Evolutionary conservation across 2,113 vertebrate species (phyloP), one percentile per base, ranked within the genome.

Genomic region (Colossoma macropomum): DNA sequence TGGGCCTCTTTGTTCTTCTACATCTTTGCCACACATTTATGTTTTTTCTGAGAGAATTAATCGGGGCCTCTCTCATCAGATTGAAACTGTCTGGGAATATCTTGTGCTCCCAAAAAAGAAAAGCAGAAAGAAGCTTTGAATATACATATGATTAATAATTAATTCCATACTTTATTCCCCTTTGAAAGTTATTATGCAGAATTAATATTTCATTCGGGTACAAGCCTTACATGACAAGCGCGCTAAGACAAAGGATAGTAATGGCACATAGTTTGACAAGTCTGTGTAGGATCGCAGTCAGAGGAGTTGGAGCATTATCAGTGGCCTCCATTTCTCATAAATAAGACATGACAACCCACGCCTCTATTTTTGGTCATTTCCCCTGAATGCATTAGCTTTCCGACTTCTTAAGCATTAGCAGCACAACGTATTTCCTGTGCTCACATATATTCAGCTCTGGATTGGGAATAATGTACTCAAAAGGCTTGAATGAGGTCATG

Each of bases 131-230:
- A 62, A 59, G 92, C 90, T 92, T 93, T 93, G 93, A 94, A 93
- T 94, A 94, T 92, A 93, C 94, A 94, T 86, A 89, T 85, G 89
- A 94, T 94, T 92, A 94, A 94, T 94, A 93, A 94, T 94, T 94
- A 91, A 94, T 87, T 87, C 84, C 91, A 88, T 90, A 89, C 92
- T 94, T 94, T 93, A 93, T 94, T 93, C 89, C 90, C 92, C 90
- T 93, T 93, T 93, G 92, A 91, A 93, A 90, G 89, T 93, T 93
- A 94, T 94, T 94, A 94, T 94, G 92, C 93, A 92, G 74, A 88
- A 94, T 94, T 90, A 94, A 94, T 94, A 94, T 94, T 94, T 94
- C 89, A 94, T 93, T 86, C 17, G 89, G 82, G 90, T 91, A 93
- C 92, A 93, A 91, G 89, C 90, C 91, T 91, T 90, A 93, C 93